Evolutionary conservation across 2,888 invertebrate species (phyloP), one percentile per base, ranked within the genome.

Genomic region (Stramonita haemastoma): DNA sequence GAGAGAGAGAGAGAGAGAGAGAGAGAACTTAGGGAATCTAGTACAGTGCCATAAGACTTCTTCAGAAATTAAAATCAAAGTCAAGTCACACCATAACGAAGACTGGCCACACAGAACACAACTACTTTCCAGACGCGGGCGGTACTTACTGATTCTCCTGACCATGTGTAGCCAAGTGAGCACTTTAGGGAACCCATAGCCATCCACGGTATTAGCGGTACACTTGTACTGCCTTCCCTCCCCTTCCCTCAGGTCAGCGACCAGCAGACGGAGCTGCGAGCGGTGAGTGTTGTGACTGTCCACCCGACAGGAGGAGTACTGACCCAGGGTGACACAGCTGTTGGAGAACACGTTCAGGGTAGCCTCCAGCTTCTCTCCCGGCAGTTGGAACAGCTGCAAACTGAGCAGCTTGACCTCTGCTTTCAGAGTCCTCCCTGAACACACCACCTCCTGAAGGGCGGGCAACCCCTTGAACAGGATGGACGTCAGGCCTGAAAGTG

Each of bases 401-500:
- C 84, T 22, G 19, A 85, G 11, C 46, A 89, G 29, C 29, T 70
- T 83, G 0, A 85, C 73, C 1, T 85, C 73, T n/a, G 36, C 8
- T 26, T 85, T 66, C 56, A 89, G 26, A 32, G 22, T 66, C 11
- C 57, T 46, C 8, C 89, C 89, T 22, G 84, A 85, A 73, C 89
- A 89, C 26, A 73, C 57, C n/a, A 89, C 77, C 73, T 89, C 89
- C 36, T 85, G 84, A 29, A 89, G 66, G 36, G 73, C 85, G 0
- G 73, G 85, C 22, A 89, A 66, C 15, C 77, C 85, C 56, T 85
- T 84, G 46, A 85, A 89, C 66, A 84, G 56, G 17, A 85, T 66
- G 26, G 70, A 81, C 17, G 66, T 36, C 88, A 88, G 66, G 29
- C 88, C 88, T 88, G 88, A 66, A 88, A 88, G 11, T 6, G n/a